Percentiles rank a stretch among this genome's conserved stretches.
These are phyloP conservation scores for Mormyrus iriodes DNA, from an alignment of 2,113 vertebrate species.

Conservation along the genomic window DNA sequence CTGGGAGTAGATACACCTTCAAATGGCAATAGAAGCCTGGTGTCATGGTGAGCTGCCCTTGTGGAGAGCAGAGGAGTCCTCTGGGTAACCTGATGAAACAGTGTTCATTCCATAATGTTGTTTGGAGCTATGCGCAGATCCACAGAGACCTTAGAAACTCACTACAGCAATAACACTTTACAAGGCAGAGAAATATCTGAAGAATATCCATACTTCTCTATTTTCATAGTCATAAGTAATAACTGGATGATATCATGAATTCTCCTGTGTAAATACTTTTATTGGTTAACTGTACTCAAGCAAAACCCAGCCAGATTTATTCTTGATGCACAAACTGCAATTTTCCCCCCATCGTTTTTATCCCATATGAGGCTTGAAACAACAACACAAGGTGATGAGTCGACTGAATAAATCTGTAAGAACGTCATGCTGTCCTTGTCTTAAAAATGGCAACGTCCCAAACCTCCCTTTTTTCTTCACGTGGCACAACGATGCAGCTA, in stretches of 20 bases:
- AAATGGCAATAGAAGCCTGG: background rate
- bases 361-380: background rate
- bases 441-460: background rate
- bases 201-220: background rate
- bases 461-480: background rate
- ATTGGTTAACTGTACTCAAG: background rate
- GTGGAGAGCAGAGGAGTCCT: background rate
- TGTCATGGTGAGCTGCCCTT: constrained; percentile 3
- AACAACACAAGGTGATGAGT: background rate
- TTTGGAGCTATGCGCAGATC: background rate
- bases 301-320: background rate
- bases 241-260: background rate
- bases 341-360: background rate
- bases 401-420: background rate
- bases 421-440: background rate
- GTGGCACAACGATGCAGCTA: background rate
- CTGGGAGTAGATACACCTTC: background rate
- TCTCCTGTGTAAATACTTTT: background rate
- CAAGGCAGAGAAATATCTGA: background rate
- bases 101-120: background rate
- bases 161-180: background rate
- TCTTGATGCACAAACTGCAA: background rate
- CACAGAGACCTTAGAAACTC: background rate
- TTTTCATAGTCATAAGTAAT: background rate
- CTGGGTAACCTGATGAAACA: background rate